A percentile compares a stretch with the other conserved stretches of the same genome.
Conservation (phyloP, 2,888 invertebrate species). For the Mythimna lalbum region DNA sequence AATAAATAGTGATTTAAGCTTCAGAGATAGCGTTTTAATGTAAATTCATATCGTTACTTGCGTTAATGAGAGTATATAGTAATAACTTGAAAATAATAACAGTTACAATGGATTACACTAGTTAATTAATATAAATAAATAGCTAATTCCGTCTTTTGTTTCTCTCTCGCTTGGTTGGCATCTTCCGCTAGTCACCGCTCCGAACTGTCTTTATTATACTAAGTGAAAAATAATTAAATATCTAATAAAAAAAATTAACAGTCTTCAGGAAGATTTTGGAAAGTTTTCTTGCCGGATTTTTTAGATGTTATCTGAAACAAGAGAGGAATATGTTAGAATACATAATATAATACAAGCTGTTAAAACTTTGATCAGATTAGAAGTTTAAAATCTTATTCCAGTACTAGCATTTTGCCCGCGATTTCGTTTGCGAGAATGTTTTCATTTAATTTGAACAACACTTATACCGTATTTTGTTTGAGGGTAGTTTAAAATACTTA, state of each 20-base stretch:
- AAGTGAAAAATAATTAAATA: slow-evolving; percentile 75
- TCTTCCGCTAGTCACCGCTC: slow-evolving; percentile 74
- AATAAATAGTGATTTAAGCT: slow-evolving; percentile 73
- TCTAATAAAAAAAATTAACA: slow-evolving; percentile 82
- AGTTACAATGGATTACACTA: slow-evolving; percentile 77
- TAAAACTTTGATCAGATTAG: not conserved
- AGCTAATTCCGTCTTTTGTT: slow-evolving; percentile 88
- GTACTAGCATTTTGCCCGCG: too few species aligned
- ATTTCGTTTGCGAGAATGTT: too few species aligned
- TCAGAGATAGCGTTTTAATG: slow-evolving; percentile 67
- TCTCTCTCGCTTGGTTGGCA: slow-evolving; percentile 88
- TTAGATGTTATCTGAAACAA: slow-evolving; percentile 88
- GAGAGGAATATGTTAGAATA: slow-evolving; percentile 37
- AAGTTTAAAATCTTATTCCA: not conserved
- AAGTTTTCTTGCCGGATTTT: slow-evolving; percentile 83
- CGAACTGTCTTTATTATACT: slow-evolving; percentile 73
- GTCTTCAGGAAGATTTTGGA: slow-evolving; percentile 90
- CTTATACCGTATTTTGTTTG: too few species aligned
- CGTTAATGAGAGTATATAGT: slow-evolving; percentile 63
- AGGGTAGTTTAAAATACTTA: too few species aligned
- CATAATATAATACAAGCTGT: not conserved
- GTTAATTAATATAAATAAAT: slow-evolving; percentile 84
- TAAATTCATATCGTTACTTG: slow-evolving; percentile 66
- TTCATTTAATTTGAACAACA: too few species aligned
- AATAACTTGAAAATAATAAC: slow-evolving; percentile 64